Evolutionary conservation across 2,113 vertebrate species (phyloP).

Genomic region (Pimephales promelas): DNA sequence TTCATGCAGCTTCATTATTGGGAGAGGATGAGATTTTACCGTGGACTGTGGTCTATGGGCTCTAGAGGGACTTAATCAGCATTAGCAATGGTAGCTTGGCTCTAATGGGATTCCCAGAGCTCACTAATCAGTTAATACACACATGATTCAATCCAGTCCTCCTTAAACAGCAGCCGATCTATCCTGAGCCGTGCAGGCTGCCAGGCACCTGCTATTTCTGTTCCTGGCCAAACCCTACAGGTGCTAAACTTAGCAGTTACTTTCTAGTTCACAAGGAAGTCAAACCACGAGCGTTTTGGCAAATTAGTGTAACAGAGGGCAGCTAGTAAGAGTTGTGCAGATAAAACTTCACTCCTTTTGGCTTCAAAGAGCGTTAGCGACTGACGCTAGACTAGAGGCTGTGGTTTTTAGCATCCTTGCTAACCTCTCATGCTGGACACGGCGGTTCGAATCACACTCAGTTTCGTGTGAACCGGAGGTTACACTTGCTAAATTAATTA

Average conservation of each 20-base stretch:
- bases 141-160: slow-evolving; percentile 47
- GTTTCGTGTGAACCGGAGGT: too few relatives aligned
- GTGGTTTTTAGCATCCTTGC: too few relatives aligned
- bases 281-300: background rate
- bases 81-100: slow-evolving; percentile 60
- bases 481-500: background rate
- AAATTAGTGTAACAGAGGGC: too few relatives aligned
- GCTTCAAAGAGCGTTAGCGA: too few relatives aligned
- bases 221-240: slow-evolving; percentile 9
- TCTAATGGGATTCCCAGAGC: slow-evolving; percentile 61
- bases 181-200: slow-evolving; percentile 19
- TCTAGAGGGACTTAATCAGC: slow-evolving; percentile 16
- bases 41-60: background rate
- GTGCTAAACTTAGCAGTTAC: slow-evolving; percentile 18
- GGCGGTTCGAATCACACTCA: too few relatives aligned
- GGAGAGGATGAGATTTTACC: background rate
- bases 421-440: too few relatives aligned
- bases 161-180: slow-evolving; percentile 40
- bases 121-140: slow-evolving; percentile 63
- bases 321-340: too few relatives aligned
- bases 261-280: background rate
- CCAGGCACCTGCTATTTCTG: slow-evolving; percentile 54
- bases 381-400: too few relatives aligned
- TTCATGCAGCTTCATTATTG: background rate
- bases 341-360: too few relatives aligned